Percentiles rank a stretch among this genome's conserved stretches.
Evolutionary conservation across 2,113 vertebrate species (phyloP).

Genomic region (Grammomys surdaster): DNA sequence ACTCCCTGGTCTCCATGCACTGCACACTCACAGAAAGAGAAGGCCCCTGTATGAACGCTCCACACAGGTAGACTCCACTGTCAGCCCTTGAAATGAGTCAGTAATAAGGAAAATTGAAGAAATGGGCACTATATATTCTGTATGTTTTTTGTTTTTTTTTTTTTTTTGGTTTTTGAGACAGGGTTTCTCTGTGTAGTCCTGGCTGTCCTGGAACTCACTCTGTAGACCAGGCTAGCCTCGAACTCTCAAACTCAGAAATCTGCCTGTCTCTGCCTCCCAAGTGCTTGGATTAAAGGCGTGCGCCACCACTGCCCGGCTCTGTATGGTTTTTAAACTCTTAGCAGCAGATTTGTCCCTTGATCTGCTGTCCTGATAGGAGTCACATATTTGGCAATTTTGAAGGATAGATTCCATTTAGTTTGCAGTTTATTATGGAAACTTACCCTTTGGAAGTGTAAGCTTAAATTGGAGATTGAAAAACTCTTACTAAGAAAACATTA

Average conservation of each 20-base stretch:
- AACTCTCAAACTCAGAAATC: too few relatives aligned
- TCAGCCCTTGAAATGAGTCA: background rate
- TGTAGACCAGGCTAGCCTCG: too few relatives aligned
- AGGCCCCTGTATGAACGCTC: background rate
- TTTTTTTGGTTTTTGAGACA: too few relatives aligned
- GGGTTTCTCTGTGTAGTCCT: too few relatives aligned
- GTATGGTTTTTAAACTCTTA: background rate
- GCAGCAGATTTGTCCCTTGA: background rate
- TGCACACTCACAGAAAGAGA: too few relatives aligned
- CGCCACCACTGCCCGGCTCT: too few relatives aligned
- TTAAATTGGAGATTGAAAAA: background rate
- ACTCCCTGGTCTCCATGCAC: too few relatives aligned
- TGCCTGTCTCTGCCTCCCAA: too few relatives aligned
- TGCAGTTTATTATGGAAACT: background rate
- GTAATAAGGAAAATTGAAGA: background rate
- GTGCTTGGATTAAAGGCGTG: too few relatives aligned
- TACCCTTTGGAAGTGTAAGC: background rate
- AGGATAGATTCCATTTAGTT: background rate
- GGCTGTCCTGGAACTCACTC: too few relatives aligned
- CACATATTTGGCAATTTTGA: background rate
- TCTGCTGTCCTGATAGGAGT: background rate
- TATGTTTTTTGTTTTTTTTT: background rate
- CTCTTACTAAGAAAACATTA: background rate
- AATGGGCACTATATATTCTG: fast-evolving
- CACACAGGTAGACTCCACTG: background rate